A percentile compares a stretch with the other conserved stretches of the same genome.
Evolutionary conservation across 2,888 invertebrate genomes (phyloP).

Genomic region (Schrankia costaestrigalis): DNA sequence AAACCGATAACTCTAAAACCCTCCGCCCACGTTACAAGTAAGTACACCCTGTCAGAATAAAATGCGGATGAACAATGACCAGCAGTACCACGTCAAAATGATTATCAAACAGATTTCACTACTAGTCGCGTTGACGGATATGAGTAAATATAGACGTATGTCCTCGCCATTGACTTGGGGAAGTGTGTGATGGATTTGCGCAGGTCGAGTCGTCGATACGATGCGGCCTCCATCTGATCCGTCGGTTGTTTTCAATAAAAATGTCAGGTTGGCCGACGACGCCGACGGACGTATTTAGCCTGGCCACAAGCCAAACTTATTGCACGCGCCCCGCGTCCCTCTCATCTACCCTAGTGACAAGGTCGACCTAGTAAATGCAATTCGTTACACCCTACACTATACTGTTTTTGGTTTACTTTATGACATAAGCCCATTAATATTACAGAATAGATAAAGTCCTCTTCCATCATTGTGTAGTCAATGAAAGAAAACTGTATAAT

Average conservation of each 20-base stretch:
- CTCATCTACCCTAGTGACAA: slow-evolving; percentile 59
- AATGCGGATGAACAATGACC: slow-evolving; percentile 46
- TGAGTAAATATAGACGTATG: slow-evolving; percentile 62
- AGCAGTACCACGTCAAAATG: slow-evolving; percentile 40
- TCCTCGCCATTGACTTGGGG: slow-evolving; percentile 79
- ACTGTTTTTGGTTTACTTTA: no score
- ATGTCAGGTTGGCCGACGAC: slow-evolving; percentile 73
- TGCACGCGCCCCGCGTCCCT: slow-evolving; percentile 61
- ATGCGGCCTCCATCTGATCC: slow-evolving; percentile 60
- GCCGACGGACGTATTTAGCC: slow-evolving; percentile 70
- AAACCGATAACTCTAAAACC: no score
- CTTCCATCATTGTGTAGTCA: no score
- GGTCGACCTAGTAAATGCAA: slow-evolving; percentile 58
- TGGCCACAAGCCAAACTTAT: slow-evolving; percentile 64
- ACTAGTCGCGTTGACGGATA: slow-evolving; percentile 52
- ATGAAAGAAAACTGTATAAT: no score
- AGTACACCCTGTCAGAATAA: no score
- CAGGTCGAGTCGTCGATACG: slow-evolving; percentile 60
- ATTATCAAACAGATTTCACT: slow-evolving; percentile 38
- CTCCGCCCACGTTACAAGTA: no score
- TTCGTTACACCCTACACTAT: slow-evolving; percentile 24
- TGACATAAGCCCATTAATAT: no score
- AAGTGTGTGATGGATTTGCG: slow-evolving; percentile 69
- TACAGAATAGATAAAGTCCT: no score
- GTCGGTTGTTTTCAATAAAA: slow-evolving; percentile 77